phyloP scores from a whole-genome alignment of 2,113 vertebrate species.

The Stegostoma tigrinum region DNA sequence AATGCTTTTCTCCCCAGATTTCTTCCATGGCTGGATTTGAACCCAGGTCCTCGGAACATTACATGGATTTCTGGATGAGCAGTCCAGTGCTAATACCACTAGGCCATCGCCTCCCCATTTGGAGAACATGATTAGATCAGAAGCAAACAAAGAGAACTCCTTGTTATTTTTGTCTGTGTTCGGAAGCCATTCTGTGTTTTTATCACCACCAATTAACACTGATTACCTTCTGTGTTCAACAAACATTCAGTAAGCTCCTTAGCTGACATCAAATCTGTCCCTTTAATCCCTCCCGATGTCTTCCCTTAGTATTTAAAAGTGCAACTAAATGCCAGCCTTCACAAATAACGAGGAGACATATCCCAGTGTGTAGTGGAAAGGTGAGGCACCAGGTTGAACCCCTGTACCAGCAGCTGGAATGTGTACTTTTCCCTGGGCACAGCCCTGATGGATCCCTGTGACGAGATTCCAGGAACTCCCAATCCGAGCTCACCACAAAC shows the following conservation, averaged over 20 bases:
- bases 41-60: too few species aligned
- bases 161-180: background rate
- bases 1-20: too few species aligned
- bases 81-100: too few species aligned
- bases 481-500: background rate
- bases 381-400: background rate
- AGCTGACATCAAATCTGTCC: background rate
- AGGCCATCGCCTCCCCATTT: background rate
- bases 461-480: background rate
- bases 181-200: background rate
- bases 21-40: too few species aligned
- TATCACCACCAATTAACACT: background rate
- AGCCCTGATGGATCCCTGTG: too few species aligned
- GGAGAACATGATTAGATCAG: background rate
- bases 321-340: background rate
- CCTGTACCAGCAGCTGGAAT: background rate
- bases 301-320: background rate
- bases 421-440: background rate
- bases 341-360: background rate
- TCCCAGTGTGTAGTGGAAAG: too few species aligned
- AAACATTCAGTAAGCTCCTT: background rate
- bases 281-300: background rate
- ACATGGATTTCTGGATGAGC: too few species aligned
- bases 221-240: background rate
- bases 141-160: background rate